Evolutionary conservation across 2,113 vertebrate genomes (phyloP), one percentile per base, ranked within the genome.

Genomic region (Capreolus pygargus): DNA sequence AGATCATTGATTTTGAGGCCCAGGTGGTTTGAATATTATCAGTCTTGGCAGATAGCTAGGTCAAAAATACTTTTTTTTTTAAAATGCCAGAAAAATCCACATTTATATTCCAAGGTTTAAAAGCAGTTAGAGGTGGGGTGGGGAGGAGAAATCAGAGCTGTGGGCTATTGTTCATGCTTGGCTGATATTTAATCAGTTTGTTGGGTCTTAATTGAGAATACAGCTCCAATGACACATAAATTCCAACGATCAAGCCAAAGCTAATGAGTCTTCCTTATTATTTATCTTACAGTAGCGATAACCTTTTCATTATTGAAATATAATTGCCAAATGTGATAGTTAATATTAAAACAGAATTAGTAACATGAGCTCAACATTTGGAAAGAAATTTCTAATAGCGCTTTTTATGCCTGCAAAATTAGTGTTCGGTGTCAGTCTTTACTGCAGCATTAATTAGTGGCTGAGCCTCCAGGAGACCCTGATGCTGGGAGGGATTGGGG

Each of bases 261-360:
- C 57, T 92, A 95, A 86, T 76, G 97, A 98, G 89, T 95, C 98
- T 98, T 97, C 96, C 96, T 95, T 84, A 94, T 98, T 98, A 98
- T 95, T 61, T 97, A 96, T 97, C 93, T 98, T 98, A 97, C 96
- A 98, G 94, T 47, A 98, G 91, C 98, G 97, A 98, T 98, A 98
- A 98, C 98, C 98, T 98, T 98, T 98, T 98, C 97, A 98, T 98
- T 98, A 98, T 98, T 98, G 98, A 98, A 98, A 98, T 97, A 98
- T 97, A 98, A 98, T 98, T 98, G 96, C 82, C 87, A 89, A 92
- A 90, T 76, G 96, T 95, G 97, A 96, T 96, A 86, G 98, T 78
- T 97, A 96, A 98, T 97, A 98, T 98, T 98, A 97, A 98, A 98
- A 98, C 94, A 98, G 88, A 98, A 98, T 97, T 97, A 98, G 91